Evolutionary conservation across 2,113 vertebrate genomes (phyloP).

Genomic region (Desmodus rotundus): DNA sequence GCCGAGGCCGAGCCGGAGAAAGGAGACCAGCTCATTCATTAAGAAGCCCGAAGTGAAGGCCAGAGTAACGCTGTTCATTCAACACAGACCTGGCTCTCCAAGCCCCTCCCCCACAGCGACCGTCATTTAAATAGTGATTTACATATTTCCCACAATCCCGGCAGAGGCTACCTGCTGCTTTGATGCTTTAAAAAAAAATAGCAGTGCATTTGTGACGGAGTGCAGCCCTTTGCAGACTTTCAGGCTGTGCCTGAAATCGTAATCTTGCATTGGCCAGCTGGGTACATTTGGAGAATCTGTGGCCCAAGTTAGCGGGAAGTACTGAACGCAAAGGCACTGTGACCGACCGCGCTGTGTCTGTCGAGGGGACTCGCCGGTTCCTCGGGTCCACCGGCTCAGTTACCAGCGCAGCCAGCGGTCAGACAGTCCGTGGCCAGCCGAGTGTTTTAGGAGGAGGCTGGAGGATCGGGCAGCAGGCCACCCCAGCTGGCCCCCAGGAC

Average conservation of each 20-base stretch:
- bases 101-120: not conserved
- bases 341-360: fast-evolving
- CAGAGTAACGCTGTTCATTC: not conserved
- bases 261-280: not conserved
- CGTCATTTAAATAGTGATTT: not conserved
- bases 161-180: not conserved
- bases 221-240: not conserved
- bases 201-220: not conserved
- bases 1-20: not conserved
- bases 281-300: not conserved
- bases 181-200: not conserved
- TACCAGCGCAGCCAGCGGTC: not conserved
- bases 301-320: not conserved
- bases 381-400: no score
- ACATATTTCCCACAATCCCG: conserved; percentile 1
- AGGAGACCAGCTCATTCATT: not conserved
- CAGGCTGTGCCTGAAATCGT: not conserved
- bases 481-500: not conserved
- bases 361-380: not conserved
- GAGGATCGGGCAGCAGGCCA: not conserved
- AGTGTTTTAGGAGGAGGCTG: not conserved
- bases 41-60: not conserved
- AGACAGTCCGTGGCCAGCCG: not conserved
- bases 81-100: not conserved
- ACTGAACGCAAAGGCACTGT: not conserved